Evolutionary conservation across 1,140 invertebrate species (phyloP).

Genomic region (Caenorhabditis inopinata): DNA sequence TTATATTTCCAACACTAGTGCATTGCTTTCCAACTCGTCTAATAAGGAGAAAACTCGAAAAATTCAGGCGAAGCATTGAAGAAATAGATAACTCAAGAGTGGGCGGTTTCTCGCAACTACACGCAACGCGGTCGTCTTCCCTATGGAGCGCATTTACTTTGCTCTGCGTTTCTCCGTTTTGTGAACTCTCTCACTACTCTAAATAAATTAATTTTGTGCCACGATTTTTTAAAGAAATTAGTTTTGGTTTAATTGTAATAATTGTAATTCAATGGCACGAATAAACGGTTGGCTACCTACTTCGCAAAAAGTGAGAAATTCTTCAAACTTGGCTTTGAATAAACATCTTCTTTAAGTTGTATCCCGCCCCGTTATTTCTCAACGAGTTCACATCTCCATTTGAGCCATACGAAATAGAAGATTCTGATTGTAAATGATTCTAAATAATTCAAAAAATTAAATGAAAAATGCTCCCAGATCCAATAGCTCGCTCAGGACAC

Average conservation of each 20-base stretch:
- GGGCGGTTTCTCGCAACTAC: conserved; percentile 23
- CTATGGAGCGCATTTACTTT: not conserved
- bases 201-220: too few relatives aligned
- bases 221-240: too few relatives aligned
- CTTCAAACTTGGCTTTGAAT: not conserved
- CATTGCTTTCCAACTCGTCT: not conserved
- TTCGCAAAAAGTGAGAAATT: not conserved
- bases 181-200: not conserved
- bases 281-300: not conserved
- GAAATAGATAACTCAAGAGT: not conserved
- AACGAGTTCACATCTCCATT: not conserved
- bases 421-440: not conserved
- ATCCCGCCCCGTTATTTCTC: not conserved
- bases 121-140: not conserved
- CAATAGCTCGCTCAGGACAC: conserved; percentile 12
- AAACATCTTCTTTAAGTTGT: not conserved
- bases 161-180: not conserved
- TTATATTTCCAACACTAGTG: not conserved
- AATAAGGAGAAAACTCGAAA: not conserved
- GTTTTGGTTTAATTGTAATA: too few relatives aligned
- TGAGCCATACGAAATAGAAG: not conserved
- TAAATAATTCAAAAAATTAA: too few relatives aligned
- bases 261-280: not conserved
- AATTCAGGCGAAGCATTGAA: not conserved
- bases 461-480: not conserved